These are phyloP conservation scores for Dryocosmus kuriphilus DNA, from an alignment of 2,888 invertebrate species.

Conservation along the genomic window DNA sequence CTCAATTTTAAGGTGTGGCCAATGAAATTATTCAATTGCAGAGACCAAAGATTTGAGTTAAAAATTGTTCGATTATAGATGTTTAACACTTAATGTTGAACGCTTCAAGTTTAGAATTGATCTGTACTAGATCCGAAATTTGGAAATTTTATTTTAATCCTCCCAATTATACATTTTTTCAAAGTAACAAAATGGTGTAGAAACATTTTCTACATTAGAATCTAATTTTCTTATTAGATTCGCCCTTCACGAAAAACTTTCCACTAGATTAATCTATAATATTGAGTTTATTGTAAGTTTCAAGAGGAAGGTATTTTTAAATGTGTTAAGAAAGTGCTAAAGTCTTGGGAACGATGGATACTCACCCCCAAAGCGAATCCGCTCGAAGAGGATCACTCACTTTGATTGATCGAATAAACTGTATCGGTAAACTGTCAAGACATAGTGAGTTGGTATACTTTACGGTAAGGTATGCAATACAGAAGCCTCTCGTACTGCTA, in stretches of 20 bases:
- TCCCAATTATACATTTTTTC: too few species aligned
- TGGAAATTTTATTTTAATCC: too few species aligned
- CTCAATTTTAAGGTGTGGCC: too few species aligned
- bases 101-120: too few species aligned
- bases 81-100: too few species aligned
- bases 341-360: constrained; percentile 17
- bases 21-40: too few species aligned
- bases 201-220: too few species aligned
- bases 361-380: constrained; percentile 43
- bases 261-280: constrained; percentile 16
- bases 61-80: too few species aligned
- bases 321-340: background rate
- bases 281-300: background rate
- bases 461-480: constrained; percentile 46
- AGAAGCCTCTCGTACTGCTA: constrained; percentile 28
- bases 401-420: constrained; percentile 58
- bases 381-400: constrained; percentile 54
- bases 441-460: constrained; percentile 50
- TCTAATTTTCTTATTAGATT: too few species aligned
- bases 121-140: too few species aligned
- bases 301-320: background rate
- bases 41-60: too few species aligned
- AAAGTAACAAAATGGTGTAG: too few species aligned
- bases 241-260: background rate
- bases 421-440: constrained; percentile 53